These are phyloP conservation scores for Scaptomyza pallida DNA, from an alignment of 1,140 invertebrate genomes.

Conservation along the genomic window DNA sequence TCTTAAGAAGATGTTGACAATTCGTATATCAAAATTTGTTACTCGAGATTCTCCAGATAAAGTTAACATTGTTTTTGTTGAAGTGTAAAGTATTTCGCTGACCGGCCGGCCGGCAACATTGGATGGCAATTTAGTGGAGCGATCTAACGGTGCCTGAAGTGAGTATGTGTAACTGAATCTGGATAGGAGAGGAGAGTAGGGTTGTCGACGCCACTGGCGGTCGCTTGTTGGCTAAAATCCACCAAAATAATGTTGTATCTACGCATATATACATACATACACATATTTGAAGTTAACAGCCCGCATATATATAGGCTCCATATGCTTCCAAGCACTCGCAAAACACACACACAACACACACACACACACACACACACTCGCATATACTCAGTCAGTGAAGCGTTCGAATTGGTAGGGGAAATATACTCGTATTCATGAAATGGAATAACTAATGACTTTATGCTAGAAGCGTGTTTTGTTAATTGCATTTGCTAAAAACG, in stretches of 20 bases:
- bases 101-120: constrained; percentile 49
- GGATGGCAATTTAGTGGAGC: constrained; percentile 69
- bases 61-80: background rate
- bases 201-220: constrained; percentile 35
- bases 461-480: constrained; percentile 81
- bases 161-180: background rate
- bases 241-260: constrained; percentile 73
- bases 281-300: constrained; percentile 13
- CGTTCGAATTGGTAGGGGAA: constrained; percentile 22
- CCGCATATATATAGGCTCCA: constrained; percentile 45
- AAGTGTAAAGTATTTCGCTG: constrained; percentile 4
- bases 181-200: constrained; percentile 25
- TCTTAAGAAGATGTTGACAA: no score
- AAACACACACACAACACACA: constrained; percentile 38
- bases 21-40: no score
- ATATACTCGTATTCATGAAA: constrained; percentile 73
- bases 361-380: constrained; percentile 26
- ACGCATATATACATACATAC: constrained; percentile 8
- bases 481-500: constrained; percentile 78
- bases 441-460: constrained; percentile 82
- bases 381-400: constrained; percentile 11
- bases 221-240: constrained; percentile 63
- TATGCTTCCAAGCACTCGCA: constrained; percentile 64
- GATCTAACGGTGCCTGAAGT: constrained; percentile 47
- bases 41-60: no score